These are phyloP conservation scores for Diadema setosum DNA, from an alignment of 35 echinoderm and acorn worm species.

Conservation along the genomic window DNA sequence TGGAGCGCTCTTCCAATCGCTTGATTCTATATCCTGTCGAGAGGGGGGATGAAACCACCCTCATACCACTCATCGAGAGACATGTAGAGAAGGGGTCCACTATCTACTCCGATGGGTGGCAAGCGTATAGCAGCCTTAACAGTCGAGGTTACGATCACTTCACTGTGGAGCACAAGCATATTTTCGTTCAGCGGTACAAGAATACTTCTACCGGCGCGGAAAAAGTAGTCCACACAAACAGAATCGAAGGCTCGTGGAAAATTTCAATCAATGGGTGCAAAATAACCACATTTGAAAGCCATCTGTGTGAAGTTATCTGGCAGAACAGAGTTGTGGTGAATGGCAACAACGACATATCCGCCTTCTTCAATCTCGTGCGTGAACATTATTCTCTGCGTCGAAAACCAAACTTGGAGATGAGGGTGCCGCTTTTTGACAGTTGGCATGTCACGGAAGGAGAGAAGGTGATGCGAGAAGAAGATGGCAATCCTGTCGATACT, in stretches of 20 bases:
- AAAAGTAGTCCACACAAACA: not conserved
- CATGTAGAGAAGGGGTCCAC: not conserved
- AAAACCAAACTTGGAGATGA: not conserved
- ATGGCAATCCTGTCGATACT: too few relatives aligned
- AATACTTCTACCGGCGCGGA: not conserved
- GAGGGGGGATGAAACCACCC: not conserved
- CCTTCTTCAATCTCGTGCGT: not conserved
- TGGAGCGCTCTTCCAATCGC: not conserved
- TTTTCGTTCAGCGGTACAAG: not conserved
- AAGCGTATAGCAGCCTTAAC: not conserved
- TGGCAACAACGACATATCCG: not conserved
- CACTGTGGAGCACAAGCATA: not conserved
- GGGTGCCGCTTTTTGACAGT: not conserved
- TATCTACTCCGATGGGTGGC: constrained; percentile 1
- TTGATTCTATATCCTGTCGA: not conserved
- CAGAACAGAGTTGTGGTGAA: not conserved
- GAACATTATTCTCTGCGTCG: not conserved
- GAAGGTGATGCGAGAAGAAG: too few relatives aligned
- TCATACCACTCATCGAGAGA: not conserved
- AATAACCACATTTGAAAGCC: not conserved
- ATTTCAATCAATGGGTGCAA: not conserved
- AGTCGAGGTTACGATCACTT: not conserved
- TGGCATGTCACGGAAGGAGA: too few relatives aligned
- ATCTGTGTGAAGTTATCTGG: not conserved
- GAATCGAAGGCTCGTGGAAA: not conserved